phyloP scores from a whole-genome alignment of 2,797 vertebrate genomes.

The Schizothorax lantsangensis region DNA sequence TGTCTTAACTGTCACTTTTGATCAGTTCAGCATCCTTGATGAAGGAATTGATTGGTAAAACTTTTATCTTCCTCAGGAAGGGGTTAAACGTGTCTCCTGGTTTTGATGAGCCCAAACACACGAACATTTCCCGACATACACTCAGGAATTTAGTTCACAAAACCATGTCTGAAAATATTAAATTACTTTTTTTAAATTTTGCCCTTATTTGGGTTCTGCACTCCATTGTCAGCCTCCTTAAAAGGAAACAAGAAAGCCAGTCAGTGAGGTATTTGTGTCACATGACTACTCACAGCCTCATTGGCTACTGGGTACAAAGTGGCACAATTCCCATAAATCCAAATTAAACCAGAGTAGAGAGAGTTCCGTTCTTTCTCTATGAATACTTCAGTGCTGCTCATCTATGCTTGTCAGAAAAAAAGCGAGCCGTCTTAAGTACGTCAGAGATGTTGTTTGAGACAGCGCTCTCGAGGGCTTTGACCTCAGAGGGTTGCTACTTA shows the following conservation, averaged over 20 bases:
- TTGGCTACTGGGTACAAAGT: slow-evolving; percentile 61
- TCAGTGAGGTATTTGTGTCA: slow-evolving; percentile 64
- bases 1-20: background rate
- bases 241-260: slow-evolving; percentile 69
- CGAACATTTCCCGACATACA: slow-evolving; percentile 35
- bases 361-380: slow-evolving; percentile 33
- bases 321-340: slow-evolving; percentile 58
- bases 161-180: slow-evolving; percentile 71
- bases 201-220: slow-evolving; percentile 74
- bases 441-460: slow-evolving; percentile 63
- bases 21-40: background rate
- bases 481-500: slow-evolving; percentile 52
- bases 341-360: slow-evolving; percentile 61
- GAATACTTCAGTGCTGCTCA: slow-evolving; percentile 52
- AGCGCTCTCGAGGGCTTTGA: slow-evolving; percentile 48
- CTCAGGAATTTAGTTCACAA: slow-evolving; percentile 60
- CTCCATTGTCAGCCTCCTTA: slow-evolving; percentile 69
- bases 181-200: slow-evolving; percentile 65
- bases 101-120: slow-evolving; percentile 27
- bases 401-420: slow-evolving; percentile 57
- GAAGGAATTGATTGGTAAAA: background rate
- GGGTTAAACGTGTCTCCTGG: background rate
- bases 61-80: background rate
- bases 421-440: slow-evolving; percentile 52
- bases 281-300: slow-evolving; percentile 58